Conservation (phyloP, 2,888 invertebrate genomes). For the Scaptomyza parva region DNA sequence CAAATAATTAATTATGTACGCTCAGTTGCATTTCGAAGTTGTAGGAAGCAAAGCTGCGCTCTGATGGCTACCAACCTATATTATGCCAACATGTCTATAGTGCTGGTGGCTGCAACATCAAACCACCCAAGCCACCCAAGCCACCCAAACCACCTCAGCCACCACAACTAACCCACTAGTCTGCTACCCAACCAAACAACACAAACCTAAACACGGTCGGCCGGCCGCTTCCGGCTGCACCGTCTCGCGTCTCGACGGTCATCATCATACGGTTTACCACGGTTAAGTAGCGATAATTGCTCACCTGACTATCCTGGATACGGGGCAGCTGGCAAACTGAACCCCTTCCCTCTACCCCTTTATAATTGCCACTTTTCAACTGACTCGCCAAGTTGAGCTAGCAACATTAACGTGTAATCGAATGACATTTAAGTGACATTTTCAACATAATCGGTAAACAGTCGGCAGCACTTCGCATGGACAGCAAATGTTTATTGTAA, state of each 20-base stretch:
- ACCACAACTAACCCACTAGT: background rate
- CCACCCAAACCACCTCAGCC: background rate
- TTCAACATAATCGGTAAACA: conserved; percentile 63
- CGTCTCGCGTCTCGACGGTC: conserved; percentile 15
- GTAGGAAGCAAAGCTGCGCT: conserved; percentile 65
- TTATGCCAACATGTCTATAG: conserved; percentile 56
- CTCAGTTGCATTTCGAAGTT: conserved; percentile 62
- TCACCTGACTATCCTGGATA: conserved; percentile 29
- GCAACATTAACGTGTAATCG: conserved; percentile 60
- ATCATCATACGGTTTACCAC: conserved; percentile 47
- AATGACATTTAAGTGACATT: conserved; percentile 71
- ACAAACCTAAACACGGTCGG: conserved; percentile 2
- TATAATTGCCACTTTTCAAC: conserved; percentile 3
- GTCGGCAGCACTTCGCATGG: conserved; percentile 4
- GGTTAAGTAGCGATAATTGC: conserved; percentile 74
- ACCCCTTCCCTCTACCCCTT: background rate
- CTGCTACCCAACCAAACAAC: background rate
- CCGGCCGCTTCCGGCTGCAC: conserved; percentile 39
- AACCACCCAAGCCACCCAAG: background rate
- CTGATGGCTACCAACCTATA: conserved; percentile 58
- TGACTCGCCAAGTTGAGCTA: conserved; percentile 33
- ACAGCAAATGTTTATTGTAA: conserved; percentile 7
- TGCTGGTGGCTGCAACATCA: background rate
- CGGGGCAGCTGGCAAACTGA: background rate
- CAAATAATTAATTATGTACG: conserved; percentile 74